Evolutionary conservation across 2,797 vertebrate species (phyloP), one percentile per base, ranked within the genome.

Genomic region (Garrulus glandarius): DNA sequence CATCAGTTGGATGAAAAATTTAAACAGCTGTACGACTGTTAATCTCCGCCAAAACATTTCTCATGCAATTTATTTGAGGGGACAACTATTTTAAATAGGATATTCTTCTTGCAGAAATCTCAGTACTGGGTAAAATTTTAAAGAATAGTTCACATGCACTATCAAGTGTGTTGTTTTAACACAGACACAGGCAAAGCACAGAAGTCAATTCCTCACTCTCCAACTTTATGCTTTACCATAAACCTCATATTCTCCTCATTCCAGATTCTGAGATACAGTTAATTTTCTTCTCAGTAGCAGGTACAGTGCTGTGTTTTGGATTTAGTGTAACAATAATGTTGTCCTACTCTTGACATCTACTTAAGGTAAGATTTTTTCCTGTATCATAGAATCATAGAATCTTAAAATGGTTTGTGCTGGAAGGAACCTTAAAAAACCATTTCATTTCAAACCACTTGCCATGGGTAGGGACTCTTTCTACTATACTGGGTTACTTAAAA

Each of bases 1-100:
- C 89, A 97, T 93, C 93, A 86, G 70, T 57, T 83, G 53, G 57
- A 70, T 87, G 70, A 96, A 93, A 94, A 94, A 87, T 72, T 70
- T 83, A 72, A 95, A 77, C 39, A 94, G 86, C 50, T 89, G 30
- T 84, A 85, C 32, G 22, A 56, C 49, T 32, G 32, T 17, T 15
- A 13, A 23, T 75, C 41, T 78, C 60, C n/a, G 29, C 11, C 70
- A 89, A 87, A 91, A 85, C n/a, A 91, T 57, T 85, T 95, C 70
- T 81, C 61, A 59, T 24, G 27, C 15, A n/a, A 72, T 84, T 89
- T 87, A 81, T 89, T 71, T 88, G 74, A 78, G 15, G 19, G 21
- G 2, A 63, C 6, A 80, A 75, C 47, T 67, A 71, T 69, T 96
- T 92, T 53, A 96, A 95, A 86, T 39, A 80, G 56, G 0, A 0